Evolutionary conservation across 2,113 vertebrate species (phyloP), one percentile per base, ranked within the genome.

Genomic region (Vireo altiloquus): DNA sequence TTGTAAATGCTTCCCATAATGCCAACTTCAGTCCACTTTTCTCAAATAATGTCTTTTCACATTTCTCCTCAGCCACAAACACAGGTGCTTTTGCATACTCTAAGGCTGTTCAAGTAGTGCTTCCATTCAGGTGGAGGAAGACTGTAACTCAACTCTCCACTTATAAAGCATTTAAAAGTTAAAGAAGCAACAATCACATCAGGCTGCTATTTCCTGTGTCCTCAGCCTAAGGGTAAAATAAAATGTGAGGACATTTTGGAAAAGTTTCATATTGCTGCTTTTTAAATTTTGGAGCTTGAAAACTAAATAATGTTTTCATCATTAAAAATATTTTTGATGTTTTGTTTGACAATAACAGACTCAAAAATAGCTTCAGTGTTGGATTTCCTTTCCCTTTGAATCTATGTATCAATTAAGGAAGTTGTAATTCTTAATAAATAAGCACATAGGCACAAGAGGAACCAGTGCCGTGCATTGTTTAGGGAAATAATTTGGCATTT

Each of bases 401-500:
- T 88, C 35, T 83, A 92, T 59, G 47, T 82, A 93, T 96, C 78
- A 95, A 64, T 75, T 66, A 93, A 95, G 84, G 86, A 96, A 95
- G 84, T 87, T 86, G 79, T 93, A 78, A 82, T 84, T 95, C 94
- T 93, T 94, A 88, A 92, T 90, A 80, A 85, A 79, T 92, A 81
- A 68, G 66, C 88, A 82, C 46, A 86, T 17, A 80, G 77, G 84
- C 75, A 82, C 90, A 93, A 94, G 46, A 94, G 50, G 46, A 96
- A 94, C 57, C 63, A 79, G 42, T 56, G 54, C 61, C 86, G 72
- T 83, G 89, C 82, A 95, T 76, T 91, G 76, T 92, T 92, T 93
- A 94, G 95, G 91, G 95, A 97, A 97, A 92, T 96, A 97, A 92
- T 74, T 77, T 74, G 91, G 33, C 57, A 84, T 94, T 95, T 92